phyloP scores from a whole-genome alignment of 2,113 vertebrate genomes.

The Bubalus kerabau region DNA sequence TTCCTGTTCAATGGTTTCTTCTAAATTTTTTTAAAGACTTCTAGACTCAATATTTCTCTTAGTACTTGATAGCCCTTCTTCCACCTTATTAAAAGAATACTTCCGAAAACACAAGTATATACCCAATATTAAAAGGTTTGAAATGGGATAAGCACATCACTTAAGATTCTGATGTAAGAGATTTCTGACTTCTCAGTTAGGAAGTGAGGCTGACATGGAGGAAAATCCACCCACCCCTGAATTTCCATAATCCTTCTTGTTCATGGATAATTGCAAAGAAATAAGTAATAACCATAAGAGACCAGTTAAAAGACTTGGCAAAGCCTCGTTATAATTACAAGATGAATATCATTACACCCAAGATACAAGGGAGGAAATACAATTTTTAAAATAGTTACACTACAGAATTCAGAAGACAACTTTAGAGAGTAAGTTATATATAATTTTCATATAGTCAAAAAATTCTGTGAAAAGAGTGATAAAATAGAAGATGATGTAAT shows the following conservation, averaged over 20 bases:
- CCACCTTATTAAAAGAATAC: not conserved
- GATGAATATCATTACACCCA: not conserved
- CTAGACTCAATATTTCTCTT: not conserved
- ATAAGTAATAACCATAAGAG: not conserved
- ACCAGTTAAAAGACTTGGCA: not conserved
- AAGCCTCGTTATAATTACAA: not conserved
- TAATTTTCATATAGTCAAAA: constrained; percentile 50
- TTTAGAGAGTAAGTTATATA: constrained; percentile 36
- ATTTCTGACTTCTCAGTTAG: not conserved
- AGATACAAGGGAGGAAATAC: not conserved
- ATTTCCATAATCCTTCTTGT: not conserved
- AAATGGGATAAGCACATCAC: not conserved
- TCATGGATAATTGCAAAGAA: not conserved
- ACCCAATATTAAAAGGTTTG: not conserved
- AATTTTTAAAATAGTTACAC: not conserved
- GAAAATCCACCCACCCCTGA: not conserved
- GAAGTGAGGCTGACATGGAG: not conserved
- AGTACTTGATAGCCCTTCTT: not conserved
- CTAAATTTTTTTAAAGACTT: not conserved
- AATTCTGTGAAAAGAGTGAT: constrained; percentile 19
- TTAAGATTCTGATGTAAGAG: not conserved
- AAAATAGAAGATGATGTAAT: constrained; percentile 54
- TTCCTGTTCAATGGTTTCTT: not conserved
- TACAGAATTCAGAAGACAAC: constrained; percentile 34
- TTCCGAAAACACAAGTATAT: not conserved